These are phyloP conservation scores for Calidris pugnax DNA, from an alignment of 2,113 vertebrate genomes.

Conservation along the genomic window DNA sequence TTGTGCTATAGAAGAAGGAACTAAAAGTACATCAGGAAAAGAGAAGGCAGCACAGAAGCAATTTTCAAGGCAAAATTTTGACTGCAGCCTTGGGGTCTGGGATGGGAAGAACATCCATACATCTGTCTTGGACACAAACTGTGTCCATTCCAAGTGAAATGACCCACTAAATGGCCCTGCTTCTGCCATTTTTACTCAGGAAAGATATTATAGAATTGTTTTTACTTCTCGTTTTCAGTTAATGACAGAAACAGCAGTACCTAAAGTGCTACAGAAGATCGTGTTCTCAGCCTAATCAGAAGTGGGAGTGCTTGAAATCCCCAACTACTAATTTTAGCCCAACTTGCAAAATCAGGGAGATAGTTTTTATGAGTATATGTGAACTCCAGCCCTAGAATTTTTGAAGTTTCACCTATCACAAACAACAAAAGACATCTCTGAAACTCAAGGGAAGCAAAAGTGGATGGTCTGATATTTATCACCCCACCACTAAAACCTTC, in stretches of 20 bases:
- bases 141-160: not conserved
- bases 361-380: not conserved
- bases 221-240: not conserved
- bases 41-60: not conserved
- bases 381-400: not conserved
- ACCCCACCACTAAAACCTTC: not conserved
- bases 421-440: not conserved
- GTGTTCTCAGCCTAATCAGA: slow-evolving; percentile 18
- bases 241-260: slow-evolving; percentile 26
- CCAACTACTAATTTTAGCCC: slow-evolving; percentile 9
- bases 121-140: not conserved
- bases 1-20: not conserved
- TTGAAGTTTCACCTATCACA: not conserved
- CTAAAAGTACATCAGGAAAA: not conserved
- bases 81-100: not conserved
- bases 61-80: not conserved
- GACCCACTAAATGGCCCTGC: not conserved
- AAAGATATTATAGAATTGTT: not conserved
- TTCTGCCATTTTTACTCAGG: not conserved
- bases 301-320: slow-evolving; percentile 40
- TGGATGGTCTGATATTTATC: not conserved
- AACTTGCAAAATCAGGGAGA: not conserved
- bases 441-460: not conserved
- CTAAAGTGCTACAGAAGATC: not conserved
- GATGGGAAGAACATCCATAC: not conserved